Evolutionary conservation across 2,113 vertebrate genomes (phyloP).

Genomic region (Periophthalmodon schlosseri): DNA sequence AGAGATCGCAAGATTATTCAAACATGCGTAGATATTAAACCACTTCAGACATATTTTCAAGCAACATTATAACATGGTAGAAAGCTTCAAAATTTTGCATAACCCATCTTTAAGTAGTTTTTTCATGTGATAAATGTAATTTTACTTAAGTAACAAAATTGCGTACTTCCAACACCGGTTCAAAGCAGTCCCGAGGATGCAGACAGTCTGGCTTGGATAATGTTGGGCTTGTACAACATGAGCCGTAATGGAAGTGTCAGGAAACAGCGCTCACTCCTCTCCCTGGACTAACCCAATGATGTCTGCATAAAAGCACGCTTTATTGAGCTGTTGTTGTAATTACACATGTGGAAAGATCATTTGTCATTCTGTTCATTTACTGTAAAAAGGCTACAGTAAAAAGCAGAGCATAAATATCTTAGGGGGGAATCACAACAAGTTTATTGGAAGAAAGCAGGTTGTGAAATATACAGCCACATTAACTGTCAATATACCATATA

Average conservation of each 20-base stretch:
- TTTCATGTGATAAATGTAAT: no score
- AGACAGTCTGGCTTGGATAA: neutral
- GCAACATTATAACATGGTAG: no score
- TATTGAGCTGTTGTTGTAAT: conserved; percentile 15
- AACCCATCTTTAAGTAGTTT: no score
- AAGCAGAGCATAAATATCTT: neutral
- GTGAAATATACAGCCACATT: no score
- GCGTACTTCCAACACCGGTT: no score
- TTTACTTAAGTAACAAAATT: no score
- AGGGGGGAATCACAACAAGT: neutral
- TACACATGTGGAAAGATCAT: conserved; percentile 5
- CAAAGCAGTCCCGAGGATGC: neutral
- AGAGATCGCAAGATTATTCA: no score
- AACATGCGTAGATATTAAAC: no score
- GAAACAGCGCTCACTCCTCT: conserved; percentile 1
- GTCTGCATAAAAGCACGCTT: neutral
- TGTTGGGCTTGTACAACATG: neutral
- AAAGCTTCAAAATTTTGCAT: no score
- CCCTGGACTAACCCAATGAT: neutral
- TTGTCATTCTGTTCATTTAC: neutral
- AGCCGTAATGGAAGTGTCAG: conserved; percentile 18
- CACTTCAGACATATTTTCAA: no score
- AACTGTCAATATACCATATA: no score
- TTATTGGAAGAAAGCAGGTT: neutral
- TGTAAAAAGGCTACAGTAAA: neutral